Base-by-base conservation (phyloP, 64 coral and sea anemone genomes). In the Astreopora myriophthalma region DNA sequence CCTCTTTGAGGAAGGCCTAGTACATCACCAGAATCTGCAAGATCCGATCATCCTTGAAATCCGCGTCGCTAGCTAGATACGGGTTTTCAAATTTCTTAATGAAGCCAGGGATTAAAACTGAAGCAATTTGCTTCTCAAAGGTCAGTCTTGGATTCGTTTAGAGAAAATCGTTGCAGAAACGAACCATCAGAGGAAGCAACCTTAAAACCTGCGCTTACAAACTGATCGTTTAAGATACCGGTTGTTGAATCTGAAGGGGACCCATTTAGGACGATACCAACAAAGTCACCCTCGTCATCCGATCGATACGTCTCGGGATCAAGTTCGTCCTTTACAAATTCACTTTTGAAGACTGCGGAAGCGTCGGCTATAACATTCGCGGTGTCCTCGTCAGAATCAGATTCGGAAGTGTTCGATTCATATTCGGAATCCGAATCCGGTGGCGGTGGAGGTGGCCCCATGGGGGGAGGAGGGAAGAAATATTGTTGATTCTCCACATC, bases 281-380 rank as follows among this genome's bases (percentile, higher is more conserved):
- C 57, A 64, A 83, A 33, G 23, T 83, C 55, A 37, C 52, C 79
- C 12, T 64, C 79, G 14, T 83, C 55, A 23, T 83, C 79, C 8
- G 57, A 17, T n/a, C 19, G 30, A 22, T 64, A 64, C 5, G 1
- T 38, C 51, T 55, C 51, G 0, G 51, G 51, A 3, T 16, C 12
- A 14, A 16, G 17, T 55, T 55, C 13, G 51, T 2, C 51, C 8
- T 55, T 13, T 55, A 13, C 16, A n/a, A n/a, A n/a, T n/a, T n/a
- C n/a, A n/a, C n/a, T n/a, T n/a, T n/a, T n/a, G 51, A 55, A 55
- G 0, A 55, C 51, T 3, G 12, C 51, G 0, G 51, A 16, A 55
- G 51, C 51, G 51, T 55, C 51, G 16, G 51, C 51, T 55, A 55
- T 55, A 8, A 8, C 40, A 7, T 34, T 48, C 57, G 33, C 13